Evolutionary conservation across 2,797 vertebrate species (phyloP).

Genomic region (Halcyon badia): DNA sequence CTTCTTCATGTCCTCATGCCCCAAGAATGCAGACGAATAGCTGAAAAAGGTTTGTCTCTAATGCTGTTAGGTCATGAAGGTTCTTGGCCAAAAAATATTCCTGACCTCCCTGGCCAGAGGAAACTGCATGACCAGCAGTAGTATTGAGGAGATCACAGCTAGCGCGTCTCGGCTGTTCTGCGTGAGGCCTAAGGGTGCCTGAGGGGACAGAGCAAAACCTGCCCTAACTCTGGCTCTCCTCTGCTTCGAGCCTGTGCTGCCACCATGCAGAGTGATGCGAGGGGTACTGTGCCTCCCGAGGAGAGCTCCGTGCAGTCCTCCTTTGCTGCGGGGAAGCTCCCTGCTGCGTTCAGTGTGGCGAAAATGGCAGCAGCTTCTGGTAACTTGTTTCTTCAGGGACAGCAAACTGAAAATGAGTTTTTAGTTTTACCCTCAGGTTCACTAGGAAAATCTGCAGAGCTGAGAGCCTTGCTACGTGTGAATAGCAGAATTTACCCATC

Average conservation of each 20-base stretch:
- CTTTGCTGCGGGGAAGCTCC: not conserved
- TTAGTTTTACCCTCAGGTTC: not conserved
- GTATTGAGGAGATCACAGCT: not conserved
- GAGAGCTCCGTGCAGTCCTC: not conserved
- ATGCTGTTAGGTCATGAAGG: conserved; percentile 24
- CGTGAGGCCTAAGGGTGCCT: not conserved
- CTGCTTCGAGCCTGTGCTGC: not conserved
- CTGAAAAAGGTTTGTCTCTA: conserved; percentile 61
- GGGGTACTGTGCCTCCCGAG: not conserved
- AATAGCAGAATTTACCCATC: conserved; percentile 15
- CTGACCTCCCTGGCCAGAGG: conserved; percentile 33
- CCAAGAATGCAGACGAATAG: conserved; percentile 54
- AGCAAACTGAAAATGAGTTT: not conserved
- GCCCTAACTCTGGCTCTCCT: not conserved
- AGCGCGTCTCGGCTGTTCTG: not conserved
- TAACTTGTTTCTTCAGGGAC: not conserved
- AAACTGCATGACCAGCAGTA: not conserved
- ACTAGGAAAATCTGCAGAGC: not conserved
- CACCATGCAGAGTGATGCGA: not conserved
- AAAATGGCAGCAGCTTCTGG: not conserved
- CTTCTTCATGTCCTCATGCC: conserved; percentile 38
- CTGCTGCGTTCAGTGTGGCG: not conserved
- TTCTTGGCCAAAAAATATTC: conserved; percentile 44
- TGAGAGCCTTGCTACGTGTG: not conserved
- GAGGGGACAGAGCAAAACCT: not conserved